Conservation (phyloP, 2,797 vertebrate genomes). For the Orientallactaga sibirica region DNA sequence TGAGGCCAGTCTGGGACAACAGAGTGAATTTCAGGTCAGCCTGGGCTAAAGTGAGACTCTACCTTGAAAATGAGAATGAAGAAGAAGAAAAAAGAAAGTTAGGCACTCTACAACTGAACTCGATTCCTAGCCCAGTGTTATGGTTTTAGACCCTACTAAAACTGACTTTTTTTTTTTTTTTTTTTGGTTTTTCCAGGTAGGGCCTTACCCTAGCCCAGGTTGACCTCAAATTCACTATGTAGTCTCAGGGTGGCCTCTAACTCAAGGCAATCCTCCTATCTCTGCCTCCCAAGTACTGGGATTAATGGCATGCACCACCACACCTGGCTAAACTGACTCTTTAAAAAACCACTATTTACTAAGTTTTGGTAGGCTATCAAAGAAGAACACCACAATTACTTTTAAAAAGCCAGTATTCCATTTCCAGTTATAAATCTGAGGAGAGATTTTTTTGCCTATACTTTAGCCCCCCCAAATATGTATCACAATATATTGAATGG, state of each 20-base stretch:
- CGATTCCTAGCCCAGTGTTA: neutral
- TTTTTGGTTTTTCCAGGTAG: too few species aligned
- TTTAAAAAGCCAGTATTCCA: slow-evolving; percentile 35
- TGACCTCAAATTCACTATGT: too few species aligned
- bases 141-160: slow-evolving; percentile 10
- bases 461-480: neutral
- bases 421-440: slow-evolving; percentile 39
- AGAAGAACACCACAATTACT: neutral
- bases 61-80: too few species aligned
- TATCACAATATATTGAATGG: neutral
- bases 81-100: too few species aligned
- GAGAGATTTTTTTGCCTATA: slow-evolving; percentile 53
- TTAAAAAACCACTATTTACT: slow-evolving; percentile 40
- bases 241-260: too few species aligned
- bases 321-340: neutral
- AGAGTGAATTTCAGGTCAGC: too few species aligned
- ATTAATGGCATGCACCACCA: too few species aligned
- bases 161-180: neutral
- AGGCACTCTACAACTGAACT: neutral
- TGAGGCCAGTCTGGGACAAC: too few species aligned
- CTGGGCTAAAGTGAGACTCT: too few species aligned
- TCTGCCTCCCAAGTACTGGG: too few species aligned
- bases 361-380: slow-evolving; percentile 47
- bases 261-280: too few species aligned
- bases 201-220: too few species aligned